Percentiles rank a stretch among this genome's conserved stretches.
phyloP scores from a whole-genome alignment of 2,797 vertebrate species.

The Peromyscus aztecus region DNA sequence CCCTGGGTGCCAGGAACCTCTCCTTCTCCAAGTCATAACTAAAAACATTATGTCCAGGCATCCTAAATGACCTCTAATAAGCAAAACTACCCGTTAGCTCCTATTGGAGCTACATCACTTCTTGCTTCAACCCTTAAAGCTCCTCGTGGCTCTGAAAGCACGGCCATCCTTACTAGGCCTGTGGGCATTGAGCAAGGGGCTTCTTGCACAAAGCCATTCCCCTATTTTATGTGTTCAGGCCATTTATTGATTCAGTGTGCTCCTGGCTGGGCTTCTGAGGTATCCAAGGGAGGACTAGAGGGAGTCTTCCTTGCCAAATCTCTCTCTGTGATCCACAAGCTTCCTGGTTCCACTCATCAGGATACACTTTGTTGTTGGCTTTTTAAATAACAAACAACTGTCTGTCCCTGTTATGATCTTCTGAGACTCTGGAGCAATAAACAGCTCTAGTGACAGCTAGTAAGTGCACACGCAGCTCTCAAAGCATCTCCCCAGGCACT shows the following conservation, averaged over 20 bases:
- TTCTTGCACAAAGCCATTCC: background rate
- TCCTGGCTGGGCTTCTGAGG: background rate
- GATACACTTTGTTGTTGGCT: slow-evolving; percentile 47
- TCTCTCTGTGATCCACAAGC: background rate
- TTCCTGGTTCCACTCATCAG: background rate
- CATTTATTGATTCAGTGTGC: background rate
- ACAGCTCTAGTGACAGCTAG: slow-evolving; percentile 3
- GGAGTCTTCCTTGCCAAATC: background rate
- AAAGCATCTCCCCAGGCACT: slow-evolving; percentile 42
- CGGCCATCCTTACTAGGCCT: background rate
- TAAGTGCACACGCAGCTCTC: background rate
- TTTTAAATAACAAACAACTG: slow-evolving; percentile 69
- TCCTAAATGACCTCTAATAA: background rate
- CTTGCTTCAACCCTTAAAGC: background rate
- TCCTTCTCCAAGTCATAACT: background rate
- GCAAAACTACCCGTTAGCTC: background rate
- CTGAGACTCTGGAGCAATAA: slow-evolving; percentile 23
- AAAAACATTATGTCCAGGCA: background rate
- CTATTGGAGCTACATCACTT: background rate
- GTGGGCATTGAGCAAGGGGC: background rate
- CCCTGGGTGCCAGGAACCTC: background rate
- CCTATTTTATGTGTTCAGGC: background rate
- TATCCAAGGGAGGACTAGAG: background rate
- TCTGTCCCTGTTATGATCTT: slow-evolving; percentile 57
- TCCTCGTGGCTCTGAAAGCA: background rate